These are phyloP conservation scores for Pterocles gutturalis DNA, from an alignment of 2,113 vertebrate genomes.

Conservation along the genomic window DNA sequence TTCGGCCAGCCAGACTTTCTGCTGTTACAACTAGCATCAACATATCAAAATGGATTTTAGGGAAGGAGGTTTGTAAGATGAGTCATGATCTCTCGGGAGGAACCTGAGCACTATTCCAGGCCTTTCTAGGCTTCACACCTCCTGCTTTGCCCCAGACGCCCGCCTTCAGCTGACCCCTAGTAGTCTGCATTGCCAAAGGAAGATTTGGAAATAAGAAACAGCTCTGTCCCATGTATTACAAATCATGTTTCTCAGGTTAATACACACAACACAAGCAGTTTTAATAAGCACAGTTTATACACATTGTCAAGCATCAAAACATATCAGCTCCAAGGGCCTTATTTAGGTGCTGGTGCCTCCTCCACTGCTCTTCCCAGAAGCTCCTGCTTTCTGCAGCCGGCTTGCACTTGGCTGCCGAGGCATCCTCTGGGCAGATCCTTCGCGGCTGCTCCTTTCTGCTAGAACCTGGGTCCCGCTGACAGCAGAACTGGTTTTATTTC, in stretches of 20 bases:
- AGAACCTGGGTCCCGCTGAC: constrained; percentile 55
- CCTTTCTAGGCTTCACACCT: background rate
- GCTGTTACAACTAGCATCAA: background rate
- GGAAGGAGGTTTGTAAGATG: background rate
- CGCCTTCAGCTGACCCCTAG: background rate
- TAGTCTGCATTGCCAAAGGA: rapidly evolving
- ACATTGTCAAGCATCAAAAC: background rate
- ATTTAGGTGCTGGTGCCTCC: constrained; percentile 78
- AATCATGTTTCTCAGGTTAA: background rate
- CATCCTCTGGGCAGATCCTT: constrained; percentile 83
- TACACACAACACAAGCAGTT: background rate
- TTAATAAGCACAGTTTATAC: background rate
- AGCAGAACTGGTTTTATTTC: constrained; percentile 76
- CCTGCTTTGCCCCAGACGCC: background rate
- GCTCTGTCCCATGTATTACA: background rate
- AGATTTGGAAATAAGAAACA: background rate
- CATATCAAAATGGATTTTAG: background rate
- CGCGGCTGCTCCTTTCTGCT: constrained; percentile 77
- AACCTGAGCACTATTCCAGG: background rate
- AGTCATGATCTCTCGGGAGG: background rate
- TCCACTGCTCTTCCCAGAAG: constrained; percentile 81
- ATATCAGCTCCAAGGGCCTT: background rate
- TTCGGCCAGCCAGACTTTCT: background rate
- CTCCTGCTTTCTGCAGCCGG: constrained; percentile 81
- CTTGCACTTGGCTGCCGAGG: constrained; percentile 87